phyloP scores from a whole-genome alignment of 2,113 vertebrate genomes.

The Myotis davidii region DNA sequence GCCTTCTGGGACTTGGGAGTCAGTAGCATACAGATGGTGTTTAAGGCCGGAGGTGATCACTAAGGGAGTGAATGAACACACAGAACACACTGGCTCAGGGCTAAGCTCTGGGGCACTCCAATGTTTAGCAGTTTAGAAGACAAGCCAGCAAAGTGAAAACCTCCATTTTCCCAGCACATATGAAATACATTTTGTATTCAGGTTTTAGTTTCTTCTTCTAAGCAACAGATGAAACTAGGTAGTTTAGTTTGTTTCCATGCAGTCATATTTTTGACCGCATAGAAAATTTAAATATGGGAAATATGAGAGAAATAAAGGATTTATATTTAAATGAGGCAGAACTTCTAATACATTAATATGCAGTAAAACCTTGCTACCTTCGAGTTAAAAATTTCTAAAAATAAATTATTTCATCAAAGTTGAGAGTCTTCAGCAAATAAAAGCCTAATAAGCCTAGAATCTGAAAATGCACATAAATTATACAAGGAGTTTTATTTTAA shows the following conservation, averaged over 20 bases:
- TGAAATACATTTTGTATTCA: neutral
- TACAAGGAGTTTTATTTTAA: neutral
- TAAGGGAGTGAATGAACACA: neutral
- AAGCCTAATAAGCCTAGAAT: neutral
- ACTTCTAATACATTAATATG: slow-evolving; percentile 22
- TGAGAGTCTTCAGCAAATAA: slow-evolving; percentile 41
- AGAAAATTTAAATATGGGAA: slow-evolving; percentile 47
- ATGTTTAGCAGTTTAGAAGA: neutral
- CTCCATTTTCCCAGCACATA: neutral
- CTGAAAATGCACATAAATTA: slow-evolving; percentile 42
- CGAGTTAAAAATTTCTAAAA: slow-evolving; percentile 39
- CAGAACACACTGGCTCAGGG: neutral
- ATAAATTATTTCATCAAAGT: slow-evolving; percentile 33
- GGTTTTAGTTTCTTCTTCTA: slow-evolving; percentile 2
- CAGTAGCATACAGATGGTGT: neutral
- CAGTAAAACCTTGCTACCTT: slow-evolving; percentile 33
- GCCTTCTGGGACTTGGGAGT: neutral
- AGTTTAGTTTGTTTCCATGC: slow-evolving; percentile 33
- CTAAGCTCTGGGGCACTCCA: neutral
- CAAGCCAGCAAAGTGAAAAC: neutral
- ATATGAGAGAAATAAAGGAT: neutral
- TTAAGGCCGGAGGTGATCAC: neutral
- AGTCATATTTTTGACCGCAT: slow-evolving; percentile 1
- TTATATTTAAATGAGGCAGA: slow-evolving; percentile 32
- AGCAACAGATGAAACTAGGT: neutral